A percentile compares a stretch with the other conserved stretches of the same genome.
Evolutionary conservation across 2,888 invertebrate genomes (phyloP).

Genomic region (Orthonychiurus folsomi): DNA sequence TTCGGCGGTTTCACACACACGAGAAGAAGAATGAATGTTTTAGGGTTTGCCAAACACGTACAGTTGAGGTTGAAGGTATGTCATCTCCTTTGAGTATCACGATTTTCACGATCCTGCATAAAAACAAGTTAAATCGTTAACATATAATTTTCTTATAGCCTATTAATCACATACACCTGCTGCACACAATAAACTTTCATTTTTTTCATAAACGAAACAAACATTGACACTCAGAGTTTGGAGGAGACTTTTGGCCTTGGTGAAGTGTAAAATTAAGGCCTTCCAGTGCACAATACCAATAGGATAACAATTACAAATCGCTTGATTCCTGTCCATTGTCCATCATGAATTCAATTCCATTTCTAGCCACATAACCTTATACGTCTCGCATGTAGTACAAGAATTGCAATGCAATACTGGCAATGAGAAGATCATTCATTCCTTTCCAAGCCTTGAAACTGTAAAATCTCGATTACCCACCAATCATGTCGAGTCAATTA

Average conservation of each 20-base stretch:
- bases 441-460: slow-evolving; percentile 1
- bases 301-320: background rate
- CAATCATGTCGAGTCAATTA: background rate
- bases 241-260: background rate
- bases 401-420: too few species aligned
- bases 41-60: background rate
- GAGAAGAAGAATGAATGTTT: too few species aligned
- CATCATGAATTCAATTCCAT: background rate
- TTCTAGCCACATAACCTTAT: background rate
- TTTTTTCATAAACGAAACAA: background rate
- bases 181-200: background rate
- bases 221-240: background rate
- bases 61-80: too few species aligned
- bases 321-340: background rate
- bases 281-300: background rate
- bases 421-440: background rate
- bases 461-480: background rate
- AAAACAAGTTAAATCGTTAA: background rate
- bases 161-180: background rate
- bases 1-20: background rate
- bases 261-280: background rate
- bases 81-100: background rate
- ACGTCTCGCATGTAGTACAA: too few species aligned
- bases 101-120: background rate
- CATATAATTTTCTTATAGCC: background rate